These are phyloP conservation scores for Oryzias melastigma DNA, from an alignment of 2,113 vertebrate genomes.

Conservation along the genomic window DNA sequence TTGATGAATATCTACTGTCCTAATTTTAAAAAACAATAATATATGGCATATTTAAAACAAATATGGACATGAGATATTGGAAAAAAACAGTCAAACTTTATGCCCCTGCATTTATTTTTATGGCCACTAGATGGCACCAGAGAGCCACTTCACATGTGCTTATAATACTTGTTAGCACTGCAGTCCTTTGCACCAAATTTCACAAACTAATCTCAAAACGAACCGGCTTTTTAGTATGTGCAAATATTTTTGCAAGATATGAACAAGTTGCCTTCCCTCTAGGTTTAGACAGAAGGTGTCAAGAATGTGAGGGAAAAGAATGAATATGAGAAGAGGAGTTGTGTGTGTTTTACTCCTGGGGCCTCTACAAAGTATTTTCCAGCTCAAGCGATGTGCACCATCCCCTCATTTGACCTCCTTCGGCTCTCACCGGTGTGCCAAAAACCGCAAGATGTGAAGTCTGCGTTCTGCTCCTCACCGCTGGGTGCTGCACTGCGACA, in stretches of 20 bases:
- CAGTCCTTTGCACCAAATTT: not conserved
- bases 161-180: not conserved
- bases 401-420: not conserved
- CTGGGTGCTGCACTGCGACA: slow-evolving; percentile 46
- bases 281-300: too few species aligned
- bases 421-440: slow-evolving; percentile 8
- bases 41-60: not conserved
- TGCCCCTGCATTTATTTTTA: not conserved
- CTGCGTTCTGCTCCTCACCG: not conserved
- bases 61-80: too few species aligned
- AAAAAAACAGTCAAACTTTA: too few species aligned
- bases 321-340: not conserved
- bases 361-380: slow-evolving; percentile 30
- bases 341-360: not conserved
- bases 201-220: not conserved
- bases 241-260: not conserved
- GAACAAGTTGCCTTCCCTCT: not conserved
- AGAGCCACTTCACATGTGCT: not conserved
- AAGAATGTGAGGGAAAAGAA: slow-evolving; percentile 4
- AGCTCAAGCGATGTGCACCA: slow-evolving; percentile 9
- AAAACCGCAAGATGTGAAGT: slow-evolving; percentile 8
- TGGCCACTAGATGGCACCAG: slow-evolving; percentile 48
- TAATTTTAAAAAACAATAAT: not conserved
- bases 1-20: too few species aligned
- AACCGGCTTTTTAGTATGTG: not conserved